Conservation (phyloP, 2,113 vertebrate genomes). For the Epinephelus fuscoguttatus region DNA sequence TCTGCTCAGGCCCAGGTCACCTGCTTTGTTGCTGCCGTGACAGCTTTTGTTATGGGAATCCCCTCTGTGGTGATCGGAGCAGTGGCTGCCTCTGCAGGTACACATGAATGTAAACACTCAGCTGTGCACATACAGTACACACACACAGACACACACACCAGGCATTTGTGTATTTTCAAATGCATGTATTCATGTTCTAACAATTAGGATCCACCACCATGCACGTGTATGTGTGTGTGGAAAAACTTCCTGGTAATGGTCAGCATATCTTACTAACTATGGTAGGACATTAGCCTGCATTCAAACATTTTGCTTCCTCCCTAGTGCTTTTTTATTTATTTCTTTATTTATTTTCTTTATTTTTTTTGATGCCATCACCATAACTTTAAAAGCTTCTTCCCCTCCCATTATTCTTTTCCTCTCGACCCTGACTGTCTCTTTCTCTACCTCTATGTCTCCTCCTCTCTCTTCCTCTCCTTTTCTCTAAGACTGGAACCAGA, state of each 20-base stretch:
- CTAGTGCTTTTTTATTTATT: conserved; percentile 2
- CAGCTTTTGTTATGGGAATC: conserved; percentile 80
- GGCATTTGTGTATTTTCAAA: neutral
- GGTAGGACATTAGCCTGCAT: neutral
- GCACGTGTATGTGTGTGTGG: neutral
- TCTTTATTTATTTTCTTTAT: no score
- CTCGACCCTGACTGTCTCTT: conserved; percentile 26
- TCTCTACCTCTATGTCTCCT: conserved; percentile 10
- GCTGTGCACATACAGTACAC: neutral
- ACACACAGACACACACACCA: neutral
- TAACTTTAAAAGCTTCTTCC: conserved; percentile 31
- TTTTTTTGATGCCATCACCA: conserved; percentile 25
- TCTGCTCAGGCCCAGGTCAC: conserved; percentile 79
- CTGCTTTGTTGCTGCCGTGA: conserved; percentile 77
- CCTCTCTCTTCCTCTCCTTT: conserved; percentile 32
- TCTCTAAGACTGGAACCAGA: conserved; percentile 88
- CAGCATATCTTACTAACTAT: neutral
- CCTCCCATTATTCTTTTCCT: conserved; percentile 21
- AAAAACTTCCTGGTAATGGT: neutral
- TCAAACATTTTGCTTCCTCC: neutral
- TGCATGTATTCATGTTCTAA: neutral
- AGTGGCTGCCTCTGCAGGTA: conserved; percentile 85
- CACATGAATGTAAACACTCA: neutral
- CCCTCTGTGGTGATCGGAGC: conserved; percentile 84
- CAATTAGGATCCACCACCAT: neutral